Conservation (phyloP, 2,113 vertebrate genomes). For the Serranochromis macrocephalus region DNA sequence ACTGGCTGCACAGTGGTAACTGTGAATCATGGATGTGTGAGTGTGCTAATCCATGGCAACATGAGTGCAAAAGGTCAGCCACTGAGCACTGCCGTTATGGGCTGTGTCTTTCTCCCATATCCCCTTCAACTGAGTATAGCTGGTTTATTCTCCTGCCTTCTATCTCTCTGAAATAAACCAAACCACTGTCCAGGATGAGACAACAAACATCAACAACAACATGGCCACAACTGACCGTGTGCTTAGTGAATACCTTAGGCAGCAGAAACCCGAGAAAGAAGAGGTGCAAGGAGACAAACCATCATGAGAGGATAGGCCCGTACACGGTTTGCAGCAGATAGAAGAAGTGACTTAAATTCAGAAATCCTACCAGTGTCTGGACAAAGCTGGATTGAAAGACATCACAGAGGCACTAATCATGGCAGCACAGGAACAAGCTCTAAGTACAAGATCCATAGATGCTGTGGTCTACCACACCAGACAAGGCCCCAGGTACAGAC, state of each 20-base stretch:
- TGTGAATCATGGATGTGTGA: neutral
- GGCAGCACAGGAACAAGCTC: fast-evolving
- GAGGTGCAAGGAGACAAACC: neutral
- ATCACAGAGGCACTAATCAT: neutral
- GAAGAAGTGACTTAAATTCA: neutral
- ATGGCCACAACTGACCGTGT: neutral
- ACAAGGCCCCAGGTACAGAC: neutral
- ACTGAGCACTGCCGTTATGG: neutral
- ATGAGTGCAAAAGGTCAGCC: neutral
- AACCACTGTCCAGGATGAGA: neutral
- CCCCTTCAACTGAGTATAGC: neutral
- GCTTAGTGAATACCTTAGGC: neutral
- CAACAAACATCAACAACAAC: neutral
- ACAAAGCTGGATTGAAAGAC: neutral
- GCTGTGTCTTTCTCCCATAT: neutral
- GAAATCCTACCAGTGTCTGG: neutral
- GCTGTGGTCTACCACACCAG: neutral
- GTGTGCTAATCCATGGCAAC: neutral
- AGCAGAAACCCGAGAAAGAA: neutral
- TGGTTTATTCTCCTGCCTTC: neutral
- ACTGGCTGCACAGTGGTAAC: neutral
- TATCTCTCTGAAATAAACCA: neutral
- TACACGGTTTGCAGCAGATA: fast-evolving
- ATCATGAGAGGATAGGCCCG: fast-evolving
- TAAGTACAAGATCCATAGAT: neutral